Evolutionary conservation across 2,888 invertebrate genomes (phyloP).

Genomic region (Hecatera dysodea): DNA sequence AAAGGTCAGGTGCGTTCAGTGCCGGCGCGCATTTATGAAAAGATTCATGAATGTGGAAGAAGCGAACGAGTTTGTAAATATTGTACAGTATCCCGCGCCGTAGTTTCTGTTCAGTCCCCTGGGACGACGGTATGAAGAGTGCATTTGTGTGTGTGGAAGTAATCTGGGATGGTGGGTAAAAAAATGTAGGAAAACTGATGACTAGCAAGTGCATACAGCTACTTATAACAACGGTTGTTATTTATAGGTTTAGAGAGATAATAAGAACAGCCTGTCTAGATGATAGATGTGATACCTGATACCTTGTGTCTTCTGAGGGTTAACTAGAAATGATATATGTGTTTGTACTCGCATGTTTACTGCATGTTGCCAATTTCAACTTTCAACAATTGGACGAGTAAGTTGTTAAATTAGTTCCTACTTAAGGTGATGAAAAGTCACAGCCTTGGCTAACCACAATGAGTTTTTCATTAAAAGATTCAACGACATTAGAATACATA

Average conservation of each 20-base stretch:
- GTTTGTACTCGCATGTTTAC: conserved; percentile 14
- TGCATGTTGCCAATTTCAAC: not conserved
- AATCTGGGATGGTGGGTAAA: conserved; percentile 30
- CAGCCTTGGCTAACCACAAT: not conserved
- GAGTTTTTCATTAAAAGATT: conserved; percentile 2
- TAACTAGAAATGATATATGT: too few relatives aligned
- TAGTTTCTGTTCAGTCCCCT: conserved; percentile 47
- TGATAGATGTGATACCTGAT: not conserved
- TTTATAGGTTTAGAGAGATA: too few relatives aligned
- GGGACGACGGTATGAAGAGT: conserved; percentile 25
- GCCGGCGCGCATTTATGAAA: conserved; percentile 54
- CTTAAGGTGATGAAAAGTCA: conserved; percentile 1
- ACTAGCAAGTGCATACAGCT: not conserved
- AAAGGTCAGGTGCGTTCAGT: conserved; percentile 55
- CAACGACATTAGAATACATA: not conserved
- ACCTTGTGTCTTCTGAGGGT: too few relatives aligned
- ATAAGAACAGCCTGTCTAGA: not conserved
- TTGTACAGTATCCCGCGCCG: conserved; percentile 44
- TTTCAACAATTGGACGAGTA: too few relatives aligned
- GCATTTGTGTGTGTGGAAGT: conserved; percentile 35
- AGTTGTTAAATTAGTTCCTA: not conserved
- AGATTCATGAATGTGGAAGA: conserved; percentile 60
- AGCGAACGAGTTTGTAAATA: conserved; percentile 51
- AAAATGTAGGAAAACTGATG: conserved; percentile 10
- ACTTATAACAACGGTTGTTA: not conserved